Evolutionary conservation across 2,113 vertebrate genomes (phyloP), one percentile per base, ranked within the genome.

Genomic region (Sander vitreus): DNA sequence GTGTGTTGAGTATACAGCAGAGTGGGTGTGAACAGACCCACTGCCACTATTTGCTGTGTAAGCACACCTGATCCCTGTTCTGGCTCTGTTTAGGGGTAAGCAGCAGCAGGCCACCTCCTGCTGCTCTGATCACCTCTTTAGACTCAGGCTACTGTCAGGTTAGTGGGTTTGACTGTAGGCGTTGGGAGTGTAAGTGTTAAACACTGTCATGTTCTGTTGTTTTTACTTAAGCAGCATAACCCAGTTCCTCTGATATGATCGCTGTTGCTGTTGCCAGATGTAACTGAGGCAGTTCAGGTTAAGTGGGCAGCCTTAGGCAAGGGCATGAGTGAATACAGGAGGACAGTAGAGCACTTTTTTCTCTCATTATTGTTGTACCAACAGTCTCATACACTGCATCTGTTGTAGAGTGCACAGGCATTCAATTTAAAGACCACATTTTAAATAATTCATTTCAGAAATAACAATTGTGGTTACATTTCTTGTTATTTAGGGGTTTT

Each of bases 1-100:
- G 82, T 77, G 78, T 91, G 70, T 90, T 88, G 76, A 92, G 85
- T 91, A 91, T 55, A 93, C 87, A 91, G 69, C 39, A 58, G 54
- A 63, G 82, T 81, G 63, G 30, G 36, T 81, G 73, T 65, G 30
- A 73, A 67, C 69, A 21, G 81, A 50, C 25, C 55, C n/a, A 8
- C 73, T 10, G 65, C 14, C 67, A 5, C 33, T 90, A 79, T 93
- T 92, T 93, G 86, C 90, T 89, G 80, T 93, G 90, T 88, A 88
- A 92, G 70, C 90, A 91, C 77, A 70, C 77, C 70, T 78, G 74
- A 86, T 86, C 80, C 84, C 51, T 60, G 65, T 58, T 84, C 63
- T 14, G 23, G 8, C 25, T 88, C 53, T 92, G 93, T 93, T 93
- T 92, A 69, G 77, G 71, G 83, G 68, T 89, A 93, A 93, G 76